Percentiles rank a stretch among this genome's conserved stretches.
phyloP scores from a whole-genome alignment of 2,113 vertebrate genomes.

The Misgurnus mizolepis region DNA sequence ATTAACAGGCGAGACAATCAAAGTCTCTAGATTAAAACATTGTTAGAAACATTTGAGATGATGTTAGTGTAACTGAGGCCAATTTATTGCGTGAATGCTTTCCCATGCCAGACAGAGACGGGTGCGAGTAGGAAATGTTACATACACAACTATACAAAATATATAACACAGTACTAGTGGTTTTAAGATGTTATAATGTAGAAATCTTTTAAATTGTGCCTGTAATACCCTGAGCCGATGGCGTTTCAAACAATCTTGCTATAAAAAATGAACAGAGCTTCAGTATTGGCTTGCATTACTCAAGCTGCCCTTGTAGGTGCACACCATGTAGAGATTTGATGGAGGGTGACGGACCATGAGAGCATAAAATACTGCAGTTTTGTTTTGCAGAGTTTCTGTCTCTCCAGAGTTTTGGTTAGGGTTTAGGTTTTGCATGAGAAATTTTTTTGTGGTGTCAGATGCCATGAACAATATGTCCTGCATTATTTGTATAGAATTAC shows the following conservation, averaged over 20 bases:
- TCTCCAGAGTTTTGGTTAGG: neutral
- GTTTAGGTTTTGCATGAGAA: constrained; percentile 12
- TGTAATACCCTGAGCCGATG: neutral
- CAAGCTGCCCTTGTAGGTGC: neutral
- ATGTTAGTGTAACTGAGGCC: no score
- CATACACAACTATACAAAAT: no score
- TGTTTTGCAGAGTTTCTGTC: constrained; percentile 21
- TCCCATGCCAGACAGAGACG: no score
- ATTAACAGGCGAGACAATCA: no score
- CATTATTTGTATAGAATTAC: neutral
- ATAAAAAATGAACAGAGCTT: neutral
- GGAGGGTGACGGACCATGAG: constrained; percentile 16
- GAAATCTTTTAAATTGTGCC: no score
- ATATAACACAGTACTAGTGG: no score
- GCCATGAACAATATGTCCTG: neutral
- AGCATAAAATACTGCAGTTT: constrained; percentile 15
- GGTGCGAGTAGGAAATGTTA: no score
- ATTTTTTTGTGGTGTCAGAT: neutral
- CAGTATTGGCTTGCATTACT: neutral
- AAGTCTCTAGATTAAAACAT: no score
- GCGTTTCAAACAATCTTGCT: neutral
- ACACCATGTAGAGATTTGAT: constrained; percentile 21
- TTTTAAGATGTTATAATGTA: no score
- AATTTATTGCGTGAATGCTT: no score
- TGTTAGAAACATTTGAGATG: no score